A percentile compares a stretch with the other conserved stretches of the same genome.
Evolutionary conservation across 2,888 invertebrate species (phyloP).

Genomic region (Pocota personata): DNA sequence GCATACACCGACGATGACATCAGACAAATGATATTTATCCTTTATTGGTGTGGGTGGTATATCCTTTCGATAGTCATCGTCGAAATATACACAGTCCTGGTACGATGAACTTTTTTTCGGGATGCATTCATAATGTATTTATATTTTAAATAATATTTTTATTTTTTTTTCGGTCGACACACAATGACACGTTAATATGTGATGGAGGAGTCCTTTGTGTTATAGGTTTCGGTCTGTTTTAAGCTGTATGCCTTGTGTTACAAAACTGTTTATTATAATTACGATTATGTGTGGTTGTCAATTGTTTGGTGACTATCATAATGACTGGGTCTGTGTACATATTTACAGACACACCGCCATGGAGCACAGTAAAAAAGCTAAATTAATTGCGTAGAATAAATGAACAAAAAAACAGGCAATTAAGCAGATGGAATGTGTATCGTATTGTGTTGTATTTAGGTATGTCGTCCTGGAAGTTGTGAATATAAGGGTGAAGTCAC

Average conservation of each 20-base stretch:
- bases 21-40: constrained; percentile 69
- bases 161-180: constrained; percentile 37
- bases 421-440: constrained; percentile 56
- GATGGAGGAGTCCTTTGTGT: constrained; percentile 22
- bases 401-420: constrained; percentile 70
- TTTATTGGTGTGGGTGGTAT: constrained; percentile 10
- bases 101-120: constrained; percentile 30
- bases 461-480: not conserved
- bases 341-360: not conserved
- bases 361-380: constrained; percentile 37
- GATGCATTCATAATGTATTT: constrained; percentile 27
- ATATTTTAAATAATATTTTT: constrained; percentile 9
- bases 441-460: constrained; percentile 22
- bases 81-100: constrained; percentile 9
- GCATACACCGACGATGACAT: constrained; percentile 21
- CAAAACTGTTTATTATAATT: constrained; percentile 68
- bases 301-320: constrained; percentile 18
- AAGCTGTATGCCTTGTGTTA: constrained; percentile 61
- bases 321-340: not conserved
- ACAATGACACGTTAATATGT: constrained; percentile 53
- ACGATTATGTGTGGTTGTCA: constrained; percentile 61
- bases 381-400: constrained; percentile 71
- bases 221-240: not conserved
- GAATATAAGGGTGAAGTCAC: no score
- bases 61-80: constrained; percentile 40